Percentiles rank a stretch among this genome's conserved stretches.
Evolutionary conservation across 2,888 invertebrate species (phyloP).

Genomic region (Lasioglossum oenotherae): DNA sequence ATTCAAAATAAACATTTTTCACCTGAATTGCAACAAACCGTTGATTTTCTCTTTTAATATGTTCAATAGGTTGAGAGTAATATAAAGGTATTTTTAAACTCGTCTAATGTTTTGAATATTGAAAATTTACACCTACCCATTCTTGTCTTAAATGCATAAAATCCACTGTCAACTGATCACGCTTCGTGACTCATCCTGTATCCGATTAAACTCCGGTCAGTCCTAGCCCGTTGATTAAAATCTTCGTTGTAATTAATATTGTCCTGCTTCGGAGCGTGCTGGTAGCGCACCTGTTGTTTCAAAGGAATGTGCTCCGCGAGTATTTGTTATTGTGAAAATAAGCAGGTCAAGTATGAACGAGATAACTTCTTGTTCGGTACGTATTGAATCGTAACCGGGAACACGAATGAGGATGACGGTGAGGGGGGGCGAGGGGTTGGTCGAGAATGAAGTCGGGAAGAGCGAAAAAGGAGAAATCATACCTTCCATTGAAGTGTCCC

Average conservation of each 20-base stretch:
- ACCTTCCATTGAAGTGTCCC: slow-evolving; percentile 94
- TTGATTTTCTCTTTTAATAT: too few relatives aligned
- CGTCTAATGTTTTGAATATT: too few relatives aligned
- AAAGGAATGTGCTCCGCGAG: slow-evolving; percentile 19
- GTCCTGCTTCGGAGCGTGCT: background rate
- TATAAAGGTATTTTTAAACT: too few relatives aligned
- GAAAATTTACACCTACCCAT: too few relatives aligned
- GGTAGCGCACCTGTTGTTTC: slow-evolving; percentile 19
- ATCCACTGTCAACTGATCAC: too few relatives aligned
- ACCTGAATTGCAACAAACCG: too few relatives aligned
- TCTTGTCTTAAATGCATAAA: too few relatives aligned
- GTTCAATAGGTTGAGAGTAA: too few relatives aligned
- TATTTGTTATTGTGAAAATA: slow-evolving; percentile 32
- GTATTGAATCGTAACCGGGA: slow-evolving; percentile 5
- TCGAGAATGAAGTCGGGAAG: background rate
- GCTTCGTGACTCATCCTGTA: too few relatives aligned
- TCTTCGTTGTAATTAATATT: slow-evolving; percentile 36
- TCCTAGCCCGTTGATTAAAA: slow-evolving; percentile 1
- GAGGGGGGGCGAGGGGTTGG: too few relatives aligned
- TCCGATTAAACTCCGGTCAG: background rate
- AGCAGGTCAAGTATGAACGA: slow-evolving; percentile 38
- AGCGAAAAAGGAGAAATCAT: slow-evolving; percentile 63
- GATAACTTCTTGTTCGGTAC: slow-evolving; percentile 17
- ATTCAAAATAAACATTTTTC: too few relatives aligned
- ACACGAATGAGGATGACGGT: background rate